These are phyloP conservation scores for Chiloscyllium punctatum DNA, from an alignment of 2,797 vertebrate species.

Conservation along the genomic window DNA sequence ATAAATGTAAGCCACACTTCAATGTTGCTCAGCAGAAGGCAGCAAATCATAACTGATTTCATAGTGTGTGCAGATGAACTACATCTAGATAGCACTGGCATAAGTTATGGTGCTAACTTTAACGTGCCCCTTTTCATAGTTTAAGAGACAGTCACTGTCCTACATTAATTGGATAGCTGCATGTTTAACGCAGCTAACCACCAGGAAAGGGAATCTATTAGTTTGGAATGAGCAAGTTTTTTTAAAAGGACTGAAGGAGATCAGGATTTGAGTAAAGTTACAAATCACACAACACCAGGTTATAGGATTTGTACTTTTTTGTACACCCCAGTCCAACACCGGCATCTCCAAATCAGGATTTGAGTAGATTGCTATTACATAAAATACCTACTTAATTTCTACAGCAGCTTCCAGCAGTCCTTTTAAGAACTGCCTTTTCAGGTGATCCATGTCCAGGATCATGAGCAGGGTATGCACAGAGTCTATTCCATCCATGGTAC, in stretches of 20 bases:
- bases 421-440: not conserved
- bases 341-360: not conserved
- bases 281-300: no score
- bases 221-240: not conserved
- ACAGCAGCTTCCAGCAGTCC: not conserved
- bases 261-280: not conserved
- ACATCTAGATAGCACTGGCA: not conserved
- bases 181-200: not conserved
- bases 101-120: not conserved
- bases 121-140: not conserved
- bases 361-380: no score
- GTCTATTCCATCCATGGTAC: not conserved
- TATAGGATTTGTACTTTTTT: no score
- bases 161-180: not conserved
- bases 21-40: not conserved
- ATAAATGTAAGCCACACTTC: not conserved
- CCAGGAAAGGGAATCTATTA: not conserved
- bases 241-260: not conserved
- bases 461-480: not conserved
- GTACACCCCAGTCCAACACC: no score
- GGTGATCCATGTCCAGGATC: not conserved
- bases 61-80: not conserved
- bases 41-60: not conserved
- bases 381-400: not conserved
- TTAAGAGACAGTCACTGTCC: not conserved